Conservation (phyloP, 2,797 vertebrate genomes). For the Sternotherus odoratus region DNA sequence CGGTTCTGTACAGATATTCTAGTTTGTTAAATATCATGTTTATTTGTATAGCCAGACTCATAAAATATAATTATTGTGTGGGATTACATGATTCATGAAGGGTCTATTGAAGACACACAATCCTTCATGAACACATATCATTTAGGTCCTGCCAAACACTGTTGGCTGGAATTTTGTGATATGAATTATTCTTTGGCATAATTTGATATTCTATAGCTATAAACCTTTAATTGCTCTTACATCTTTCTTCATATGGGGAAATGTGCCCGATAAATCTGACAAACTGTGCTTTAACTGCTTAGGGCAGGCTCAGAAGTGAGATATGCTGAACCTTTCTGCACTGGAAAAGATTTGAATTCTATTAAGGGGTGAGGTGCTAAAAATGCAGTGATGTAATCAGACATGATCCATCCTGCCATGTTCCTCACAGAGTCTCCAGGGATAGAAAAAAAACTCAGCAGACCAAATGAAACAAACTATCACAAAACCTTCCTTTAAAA, state of each 20-base stretch:
- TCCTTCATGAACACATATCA: not conserved
- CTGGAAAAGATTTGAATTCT: not conserved
- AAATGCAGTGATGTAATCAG: not conserved
- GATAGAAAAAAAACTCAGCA: not conserved
- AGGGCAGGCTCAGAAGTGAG: not conserved
- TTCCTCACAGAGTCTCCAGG: not conserved
- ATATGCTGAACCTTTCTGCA: not conserved
- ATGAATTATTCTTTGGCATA: not conserved
- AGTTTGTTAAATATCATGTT: slow-evolving; percentile 49
- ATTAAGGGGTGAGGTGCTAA: not conserved
- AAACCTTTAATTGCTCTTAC: not conserved
- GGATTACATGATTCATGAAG: slow-evolving; percentile 58
- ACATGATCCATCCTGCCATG: not conserved
- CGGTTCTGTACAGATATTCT: slow-evolving; percentile 14
- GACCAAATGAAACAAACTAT: not conserved
- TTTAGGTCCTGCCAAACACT: slow-evolving; percentile 5
- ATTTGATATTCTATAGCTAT: not conserved
- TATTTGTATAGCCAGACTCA: slow-evolving; percentile 37
- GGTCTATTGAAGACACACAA: slow-evolving; percentile 19
- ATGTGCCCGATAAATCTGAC: slow-evolving; percentile 1
- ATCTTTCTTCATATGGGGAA: slow-evolving; percentile 6
- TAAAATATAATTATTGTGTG: slow-evolving; percentile 45
- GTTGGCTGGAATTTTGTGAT: slow-evolving; percentile 5
- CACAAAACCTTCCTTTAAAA: not conserved
- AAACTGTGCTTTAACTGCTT: not conserved